phyloP scores from a whole-genome alignment of 2,797 vertebrate genomes.

The Microcaecilia unicolor region DNA sequence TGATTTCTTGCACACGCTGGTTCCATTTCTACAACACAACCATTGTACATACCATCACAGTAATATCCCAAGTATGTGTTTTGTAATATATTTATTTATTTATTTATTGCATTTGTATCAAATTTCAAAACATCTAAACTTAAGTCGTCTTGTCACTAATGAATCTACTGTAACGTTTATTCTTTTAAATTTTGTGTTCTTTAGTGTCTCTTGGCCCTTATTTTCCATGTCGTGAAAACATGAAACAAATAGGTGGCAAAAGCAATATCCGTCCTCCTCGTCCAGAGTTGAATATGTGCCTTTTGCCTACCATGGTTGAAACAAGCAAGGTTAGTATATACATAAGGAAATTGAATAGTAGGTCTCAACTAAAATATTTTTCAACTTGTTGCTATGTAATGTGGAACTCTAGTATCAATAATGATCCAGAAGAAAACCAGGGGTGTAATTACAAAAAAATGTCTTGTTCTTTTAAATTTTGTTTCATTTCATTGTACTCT shows the following conservation, averaged over 20 bases:
- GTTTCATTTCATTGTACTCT: no score
- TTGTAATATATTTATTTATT: conserved; percentile 34
- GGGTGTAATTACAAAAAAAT: no score
- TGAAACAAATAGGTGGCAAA: conserved; percentile 96
- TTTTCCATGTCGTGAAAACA: conserved; percentile 96
- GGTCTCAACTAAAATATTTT: no score
- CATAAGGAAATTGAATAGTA: no score
- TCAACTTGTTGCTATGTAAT: no score
- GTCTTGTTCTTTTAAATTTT: no score
- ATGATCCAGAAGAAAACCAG: no score
- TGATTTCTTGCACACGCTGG: conserved; percentile 96
- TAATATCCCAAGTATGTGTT: conserved; percentile 93
- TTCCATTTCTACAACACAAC: conserved; percentile 97
- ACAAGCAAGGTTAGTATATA: conserved; percentile 82
- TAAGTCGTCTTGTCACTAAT: conserved; percentile 20
- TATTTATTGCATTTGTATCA: no score
- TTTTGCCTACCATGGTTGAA: conserved; percentile 97
- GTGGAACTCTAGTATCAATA: no score
- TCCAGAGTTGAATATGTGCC: conserved; percentile 97
- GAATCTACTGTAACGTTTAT: conserved; percentile 27
- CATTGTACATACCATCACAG: conserved; percentile 98
- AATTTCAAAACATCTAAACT: conserved; percentile 28
- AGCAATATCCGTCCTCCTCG: conserved; percentile 94
- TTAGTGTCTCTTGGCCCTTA: conserved; percentile 96
- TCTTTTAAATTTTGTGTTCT: conserved; percentile 32